Percentiles rank a stretch among this genome's conserved stretches.
These are phyloP conservation scores for Pammene aurita DNA, from an alignment of 2,888 invertebrate genomes.

Conservation along the genomic window DNA sequence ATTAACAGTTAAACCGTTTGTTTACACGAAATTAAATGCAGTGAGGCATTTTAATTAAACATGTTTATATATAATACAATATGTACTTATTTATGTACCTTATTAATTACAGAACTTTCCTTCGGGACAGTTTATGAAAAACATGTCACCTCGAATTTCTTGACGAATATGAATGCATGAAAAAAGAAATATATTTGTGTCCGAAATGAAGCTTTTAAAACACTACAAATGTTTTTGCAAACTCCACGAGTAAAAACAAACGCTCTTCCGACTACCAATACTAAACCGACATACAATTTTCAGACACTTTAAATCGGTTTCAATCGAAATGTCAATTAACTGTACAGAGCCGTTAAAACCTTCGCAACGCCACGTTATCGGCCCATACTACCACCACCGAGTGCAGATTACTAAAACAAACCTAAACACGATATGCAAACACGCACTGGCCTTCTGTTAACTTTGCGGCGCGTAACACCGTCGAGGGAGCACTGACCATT, in stretches of 20 bases:
- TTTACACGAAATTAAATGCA: conserved; percentile 36
- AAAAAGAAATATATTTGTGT: no score
- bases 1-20: conserved; percentile 30
- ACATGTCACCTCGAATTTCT: no score
- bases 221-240: no score
- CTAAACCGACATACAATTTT: conserved; percentile 1
- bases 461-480: conserved; percentile 1
- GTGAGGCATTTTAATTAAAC: not conserved
- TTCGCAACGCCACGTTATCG: conserved; percentile 33
- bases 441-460: conserved; percentile 37
- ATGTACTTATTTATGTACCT: not conserved
- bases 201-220: no score
- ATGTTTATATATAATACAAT: not conserved
- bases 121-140: no score
- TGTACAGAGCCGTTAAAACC: conserved; percentile 13
- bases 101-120: not conserved
- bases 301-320: conserved; percentile 12
- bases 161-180: no score
- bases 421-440: conserved; percentile 36
- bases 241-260: not conserved
- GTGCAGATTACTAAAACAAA: conserved; percentile 41
- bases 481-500: not conserved
- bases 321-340: conserved; percentile 23
- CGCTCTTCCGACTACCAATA: not conserved
- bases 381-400: conserved; percentile 14